A percentile compares a stretch with the other conserved stretches of the same genome.
phyloP scores from a whole-genome alignment of 1,140 invertebrate genomes.

The Sitodiplosis mosellana region DNA sequence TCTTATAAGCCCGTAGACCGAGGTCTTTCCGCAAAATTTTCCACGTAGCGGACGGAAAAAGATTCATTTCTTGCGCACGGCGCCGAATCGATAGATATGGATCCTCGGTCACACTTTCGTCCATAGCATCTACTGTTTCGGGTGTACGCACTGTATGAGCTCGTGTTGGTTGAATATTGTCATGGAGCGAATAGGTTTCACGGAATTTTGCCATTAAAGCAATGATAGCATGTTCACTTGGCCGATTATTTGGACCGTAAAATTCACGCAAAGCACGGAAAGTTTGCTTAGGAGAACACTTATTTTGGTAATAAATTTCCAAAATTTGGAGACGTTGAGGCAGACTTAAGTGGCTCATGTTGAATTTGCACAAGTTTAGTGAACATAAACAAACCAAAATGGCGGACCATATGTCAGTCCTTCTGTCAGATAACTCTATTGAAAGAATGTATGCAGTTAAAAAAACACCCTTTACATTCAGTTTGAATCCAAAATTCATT shows the following conservation, averaged over 20 bases:
- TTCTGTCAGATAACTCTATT: too few species aligned
- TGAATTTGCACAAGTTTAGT: too few species aligned
- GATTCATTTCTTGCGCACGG: slow-evolving; percentile 10
- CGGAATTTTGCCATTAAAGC: slow-evolving; percentile 1
- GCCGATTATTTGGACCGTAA: slow-evolving; percentile 4
- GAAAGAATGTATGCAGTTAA: too few species aligned
- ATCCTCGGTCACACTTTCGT: slow-evolving; percentile 11
- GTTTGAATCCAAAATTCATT: too few species aligned
- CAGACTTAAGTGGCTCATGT: too few species aligned
- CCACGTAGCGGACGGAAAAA: slow-evolving; percentile 11
- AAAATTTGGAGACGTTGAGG: background rate
- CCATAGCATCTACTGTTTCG: slow-evolving; percentile 11
- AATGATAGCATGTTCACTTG: background rate
- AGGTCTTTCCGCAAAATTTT: slow-evolving; percentile 12
- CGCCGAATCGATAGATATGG: slow-evolving; percentile 12
- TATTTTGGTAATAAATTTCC: background rate
- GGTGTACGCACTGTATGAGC: slow-evolving; percentile 3
- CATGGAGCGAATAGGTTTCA: slow-evolving; percentile 1
- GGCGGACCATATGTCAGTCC: too few species aligned
- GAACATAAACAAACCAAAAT: too few species aligned
- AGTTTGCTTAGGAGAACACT: background rate
- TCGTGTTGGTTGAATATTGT: slow-evolving; percentile 1
- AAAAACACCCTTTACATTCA: too few species aligned
- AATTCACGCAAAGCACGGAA: slow-evolving; percentile 1
- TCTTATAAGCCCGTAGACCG: slow-evolving; percentile 10